Base-by-base conservation (phyloP, 2,888 invertebrate genomes). In the Apocheima hispidaria region DNA sequence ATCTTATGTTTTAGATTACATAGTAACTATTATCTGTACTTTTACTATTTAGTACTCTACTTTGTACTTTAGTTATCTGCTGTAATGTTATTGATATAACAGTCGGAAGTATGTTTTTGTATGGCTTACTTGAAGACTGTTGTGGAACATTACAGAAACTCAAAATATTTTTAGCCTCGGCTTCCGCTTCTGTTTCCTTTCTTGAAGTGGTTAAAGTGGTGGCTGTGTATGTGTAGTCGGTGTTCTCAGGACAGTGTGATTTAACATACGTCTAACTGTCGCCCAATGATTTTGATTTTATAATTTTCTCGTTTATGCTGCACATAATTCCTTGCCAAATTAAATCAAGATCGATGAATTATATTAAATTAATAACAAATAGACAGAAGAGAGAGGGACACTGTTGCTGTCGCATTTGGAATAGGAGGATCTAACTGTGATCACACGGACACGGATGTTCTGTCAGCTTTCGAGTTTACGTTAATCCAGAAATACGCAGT, bases 111-210 rank as follows among this genome's bases (percentile, higher is more conserved):
- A 20, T 38, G 38, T 40, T 52, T 41, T 43, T 43, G 21, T 53
- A 43, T 14, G 33, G 28, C 12, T n/a, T 36, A 51, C 30, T 26
- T 9, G 30, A 21, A 53, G 18, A 41, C 14, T 53, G 30, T 35
- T 14, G 28, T 16, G 2, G 23, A 53, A 46, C 52, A 57, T 36
- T 56, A 43, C 50, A 48, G 41, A 41, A 54, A 60, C 53, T 40
- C 40, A 63, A 66, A 69, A 64, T 56, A 69, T 63, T 66, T 64
- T 60, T 66, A 65, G 68, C 28, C 10, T 16, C 52, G 23, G 20
- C 56, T 60, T 63, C 64, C 60, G 62, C 46, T 53, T 48, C 54
- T 57, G 49, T 33, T 61, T 63, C 44, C 51, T 35, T 46, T 46
- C 26, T 35, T 40, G 30, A 26, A 35, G 43, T 35, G 41, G 23